These are phyloP conservation scores for Epinephelus moara DNA, from an alignment of 2,113 vertebrate genomes.

Conservation along the genomic window DNA sequence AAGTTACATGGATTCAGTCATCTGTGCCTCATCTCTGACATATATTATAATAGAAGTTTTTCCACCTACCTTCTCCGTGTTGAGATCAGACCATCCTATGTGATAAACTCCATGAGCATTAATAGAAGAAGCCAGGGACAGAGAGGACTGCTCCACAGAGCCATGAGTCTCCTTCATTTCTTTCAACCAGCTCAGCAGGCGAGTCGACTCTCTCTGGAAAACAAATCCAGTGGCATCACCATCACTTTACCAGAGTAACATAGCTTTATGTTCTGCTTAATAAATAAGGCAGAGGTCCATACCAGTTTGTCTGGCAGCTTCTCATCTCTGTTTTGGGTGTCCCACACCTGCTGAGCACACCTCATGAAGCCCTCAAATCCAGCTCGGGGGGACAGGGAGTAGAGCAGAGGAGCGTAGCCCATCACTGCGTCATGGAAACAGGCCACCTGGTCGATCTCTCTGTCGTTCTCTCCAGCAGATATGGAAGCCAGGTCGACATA, in stretches of 20 bases:
- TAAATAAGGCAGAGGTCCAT: not conserved
- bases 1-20: not conserved
- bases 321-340: constrained; percentile 73
- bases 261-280: not conserved
- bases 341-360: constrained; percentile 77
- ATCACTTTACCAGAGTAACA: not conserved
- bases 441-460: constrained; percentile 82
- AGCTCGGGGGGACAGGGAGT: constrained; percentile 55
- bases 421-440: constrained; percentile 82
- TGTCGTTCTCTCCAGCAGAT: constrained; percentile 85
- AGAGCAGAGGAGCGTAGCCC: constrained; percentile 82
- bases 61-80: constrained; percentile 66
- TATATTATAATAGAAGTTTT: not conserved
- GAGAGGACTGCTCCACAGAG: constrained; percentile 85
- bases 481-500: constrained; percentile 85
- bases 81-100: constrained; percentile 68
- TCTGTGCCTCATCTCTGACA: too few relatives aligned
- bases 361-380: constrained; percentile 74
- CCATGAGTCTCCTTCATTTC: constrained; percentile 84
- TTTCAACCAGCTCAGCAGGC: constrained; percentile 80
- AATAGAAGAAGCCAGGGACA: constrained; percentile 82
- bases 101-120: constrained; percentile 81
- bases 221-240: not conserved
- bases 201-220: constrained; percentile 78
- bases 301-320: constrained; percentile 82